These are phyloP conservation scores for Drosophila rhopaloa DNA, from an alignment of 1,140 invertebrate genomes.

Conservation along the genomic window DNA sequence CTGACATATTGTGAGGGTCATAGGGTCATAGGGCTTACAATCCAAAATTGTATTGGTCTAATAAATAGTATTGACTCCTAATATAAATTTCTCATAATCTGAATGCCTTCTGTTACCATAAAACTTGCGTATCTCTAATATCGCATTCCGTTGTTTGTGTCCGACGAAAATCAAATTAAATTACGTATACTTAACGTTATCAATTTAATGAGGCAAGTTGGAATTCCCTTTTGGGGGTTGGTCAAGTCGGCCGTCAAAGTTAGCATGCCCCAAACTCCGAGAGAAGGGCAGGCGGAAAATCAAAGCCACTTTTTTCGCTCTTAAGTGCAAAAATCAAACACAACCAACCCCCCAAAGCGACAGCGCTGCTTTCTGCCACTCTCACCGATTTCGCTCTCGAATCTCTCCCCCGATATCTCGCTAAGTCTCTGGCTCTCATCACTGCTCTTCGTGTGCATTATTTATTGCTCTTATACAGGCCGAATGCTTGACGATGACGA, in stretches of 20 bases:
- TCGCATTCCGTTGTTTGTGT: neutral
- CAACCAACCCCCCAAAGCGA: constrained; percentile 38
- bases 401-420: constrained; percentile 23
- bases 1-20: no score
- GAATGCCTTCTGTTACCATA: no score
- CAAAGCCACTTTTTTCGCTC: constrained; percentile 73
- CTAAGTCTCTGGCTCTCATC: constrained; percentile 3
- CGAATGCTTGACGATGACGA: constrained; percentile 48
- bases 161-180: constrained; percentile 25
- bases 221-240: constrained; percentile 35
- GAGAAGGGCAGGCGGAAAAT: constrained; percentile 40
- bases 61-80: no score
- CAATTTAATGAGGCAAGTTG: constrained; percentile 41
- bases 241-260: constrained; percentile 28
- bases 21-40: no score
- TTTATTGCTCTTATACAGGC: constrained; percentile 62
- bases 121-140: neutral
- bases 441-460: constrained; percentile 55
- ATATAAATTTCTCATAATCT: neutral
- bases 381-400: constrained; percentile 6
- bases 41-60: no score
- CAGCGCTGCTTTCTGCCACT: neutral
- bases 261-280: constrained; percentile 22
- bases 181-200: constrained; percentile 30
- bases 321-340: constrained; percentile 77